Evolutionary conservation across 2,797 vertebrate species (phyloP).

Genomic region (Avahi laniger): DNA sequence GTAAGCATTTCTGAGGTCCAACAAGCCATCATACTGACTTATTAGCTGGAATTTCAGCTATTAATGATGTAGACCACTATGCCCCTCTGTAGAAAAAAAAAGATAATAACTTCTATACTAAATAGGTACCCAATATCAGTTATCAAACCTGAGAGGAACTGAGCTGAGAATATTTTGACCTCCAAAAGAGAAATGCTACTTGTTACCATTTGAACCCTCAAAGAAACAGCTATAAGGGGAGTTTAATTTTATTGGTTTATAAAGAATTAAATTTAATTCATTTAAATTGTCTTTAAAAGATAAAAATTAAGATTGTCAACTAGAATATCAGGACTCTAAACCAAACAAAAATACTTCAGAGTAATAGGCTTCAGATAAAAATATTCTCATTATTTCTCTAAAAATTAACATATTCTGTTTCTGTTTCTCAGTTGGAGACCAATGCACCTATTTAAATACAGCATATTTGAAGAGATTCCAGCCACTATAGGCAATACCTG

Average conservation of each 20-base stretch:
- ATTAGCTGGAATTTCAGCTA: constrained; percentile 3
- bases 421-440: not conserved
- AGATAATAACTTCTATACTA: not conserved
- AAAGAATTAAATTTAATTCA: not conserved
- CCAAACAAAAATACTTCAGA: not conserved
- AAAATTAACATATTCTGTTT: not conserved
- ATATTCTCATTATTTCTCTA: not conserved
- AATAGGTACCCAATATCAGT: not conserved
- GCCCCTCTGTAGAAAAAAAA: not conserved
- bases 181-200: constrained; percentile 50
- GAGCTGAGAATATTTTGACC: not conserved
- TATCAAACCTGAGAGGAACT: not conserved
- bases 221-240: not conserved
- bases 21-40: not conserved
- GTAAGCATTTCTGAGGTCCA: constrained; percentile 22
- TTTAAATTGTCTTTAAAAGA: not conserved
- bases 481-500: not conserved
- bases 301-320: not conserved
- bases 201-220: not conserved
- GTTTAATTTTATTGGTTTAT: not conserved
- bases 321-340: not conserved
- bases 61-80: not conserved
- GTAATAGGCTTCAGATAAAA: not conserved
- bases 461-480: not conserved
- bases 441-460: not conserved